Evolutionary conservation across 2,888 invertebrate genomes (phyloP), one percentile per base, ranked within the genome.

Genomic region (Scaptomyza polygonia): DNA sequence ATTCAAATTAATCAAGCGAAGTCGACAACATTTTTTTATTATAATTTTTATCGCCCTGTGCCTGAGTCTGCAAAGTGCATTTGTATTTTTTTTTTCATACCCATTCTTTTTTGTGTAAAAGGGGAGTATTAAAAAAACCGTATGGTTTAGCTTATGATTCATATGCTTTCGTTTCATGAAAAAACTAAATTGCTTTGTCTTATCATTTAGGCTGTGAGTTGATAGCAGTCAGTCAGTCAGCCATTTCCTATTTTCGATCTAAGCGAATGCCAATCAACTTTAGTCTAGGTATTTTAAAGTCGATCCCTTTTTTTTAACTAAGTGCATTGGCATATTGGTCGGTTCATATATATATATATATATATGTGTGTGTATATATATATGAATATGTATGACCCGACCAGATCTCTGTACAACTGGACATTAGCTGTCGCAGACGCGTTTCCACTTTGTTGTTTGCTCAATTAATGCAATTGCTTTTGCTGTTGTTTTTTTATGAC

Each of bases 1-100:
- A 90, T 90, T 90, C 90, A 90, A 90, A 90, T 90, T 90, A 90
- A 90, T 90, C 89, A 90, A 90, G 89, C 83, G 85, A 86, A 84
- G 90, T 89, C 87, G 83, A 75, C 77, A 80, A 89, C 59, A 27
- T 65, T 61, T 63, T 56, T 53, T 67, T 55, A 48, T 29, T 47
- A 44, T 42, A n/a, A 30, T 62, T 71, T 66, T 71, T 56, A 72
- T 67, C 57, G 55, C 70, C 42, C 51, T 39, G 36, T 57, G 63
- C 45, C n/a, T n/a, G 47, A 29, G 14, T 42, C 42, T 49, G 58
- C n/a, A 16, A 27, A 69, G 40, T 67, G 73, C 73, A 71, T 70
- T 69, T 71, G 55, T 56, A n/a, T n/a, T n/a, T n/a, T n/a, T n/a
- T n/a, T 68, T 58, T 36, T 49, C 14, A 71, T 70, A 65, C 53